Evolutionary conservation across 2,888 invertebrate genomes (phyloP).

Genomic region (Enchytraeus crypticus): DNA sequence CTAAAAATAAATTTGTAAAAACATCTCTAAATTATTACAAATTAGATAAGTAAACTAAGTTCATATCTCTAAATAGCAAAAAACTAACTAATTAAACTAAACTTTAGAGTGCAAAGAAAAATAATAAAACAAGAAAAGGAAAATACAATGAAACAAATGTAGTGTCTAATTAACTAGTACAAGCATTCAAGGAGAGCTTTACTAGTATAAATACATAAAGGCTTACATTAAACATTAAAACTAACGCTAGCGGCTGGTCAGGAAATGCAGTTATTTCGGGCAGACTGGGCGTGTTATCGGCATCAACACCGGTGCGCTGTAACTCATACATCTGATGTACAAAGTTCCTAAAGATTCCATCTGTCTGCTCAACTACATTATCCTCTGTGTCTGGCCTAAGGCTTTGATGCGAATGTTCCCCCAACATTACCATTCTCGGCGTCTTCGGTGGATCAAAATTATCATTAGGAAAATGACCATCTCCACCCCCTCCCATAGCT

Average conservation of each 20-base stretch:
- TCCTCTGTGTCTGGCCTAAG: constrained; percentile 38
- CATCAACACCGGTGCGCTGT: constrained; percentile 31
- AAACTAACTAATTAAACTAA: too few relatives aligned
- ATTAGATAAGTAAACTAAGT: too few relatives aligned
- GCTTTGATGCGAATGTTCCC: constrained; percentile 17
- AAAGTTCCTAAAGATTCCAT: constrained; percentile 41
- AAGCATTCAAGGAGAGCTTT: too few relatives aligned
- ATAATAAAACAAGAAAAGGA: too few relatives aligned
- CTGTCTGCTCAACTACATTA: constrained; percentile 42
- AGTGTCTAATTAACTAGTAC: too few relatives aligned
- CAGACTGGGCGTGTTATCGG: constrained; percentile 32
- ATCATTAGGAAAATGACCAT: constrained; percentile 17
- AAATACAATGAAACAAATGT: too few relatives aligned
- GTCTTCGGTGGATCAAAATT: constrained; percentile 25
- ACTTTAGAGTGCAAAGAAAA: too few relatives aligned
- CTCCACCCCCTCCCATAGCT: not conserved
- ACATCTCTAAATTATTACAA: too few relatives aligned
- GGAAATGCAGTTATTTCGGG: constrained; percentile 32
- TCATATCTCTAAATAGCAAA: too few relatives aligned
- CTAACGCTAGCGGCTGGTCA: constrained; percentile 10
- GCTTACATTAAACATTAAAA: too few relatives aligned
- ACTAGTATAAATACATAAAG: too few relatives aligned
- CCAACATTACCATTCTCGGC: constrained; percentile 23
- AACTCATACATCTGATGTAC: constrained; percentile 32
- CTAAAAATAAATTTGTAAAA: too few relatives aligned